Percentiles rank a stretch among this genome's conserved stretches.
Conservation (phyloP, 2,797 vertebrate species). For the Gorsachius magnificus region DNA sequence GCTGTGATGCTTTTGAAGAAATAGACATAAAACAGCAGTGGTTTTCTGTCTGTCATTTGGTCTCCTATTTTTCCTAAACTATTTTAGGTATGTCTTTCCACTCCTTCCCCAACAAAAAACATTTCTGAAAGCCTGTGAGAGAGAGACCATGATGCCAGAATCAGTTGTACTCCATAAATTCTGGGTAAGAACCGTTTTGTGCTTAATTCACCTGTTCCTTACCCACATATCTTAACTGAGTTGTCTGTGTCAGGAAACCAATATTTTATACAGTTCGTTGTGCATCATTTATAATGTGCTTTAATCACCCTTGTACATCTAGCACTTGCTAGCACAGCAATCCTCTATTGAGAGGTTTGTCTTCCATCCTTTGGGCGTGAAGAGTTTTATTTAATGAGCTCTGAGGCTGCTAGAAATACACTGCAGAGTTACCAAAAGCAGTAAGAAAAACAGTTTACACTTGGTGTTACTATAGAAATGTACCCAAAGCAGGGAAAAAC, state of each 20-base stretch:
- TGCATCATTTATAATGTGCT: not conserved
- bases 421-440: not conserved
- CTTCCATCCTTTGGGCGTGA: not conserved
- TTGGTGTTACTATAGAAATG: not conserved
- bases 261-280: not conserved
- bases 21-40: not conserved
- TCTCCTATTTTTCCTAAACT: not conserved
- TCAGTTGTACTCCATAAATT: not conserved
- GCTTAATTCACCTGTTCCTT: not conserved
- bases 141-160: not conserved
- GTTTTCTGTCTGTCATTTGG: not conserved
- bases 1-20: not conserved
- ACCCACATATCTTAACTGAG: not conserved
- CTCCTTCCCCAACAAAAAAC: not conserved
- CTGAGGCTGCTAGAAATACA: not conserved
- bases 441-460: not conserved
- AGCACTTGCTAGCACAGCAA: not conserved
- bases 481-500: not conserved
- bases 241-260: conserved; percentile 19
- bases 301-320: not conserved
- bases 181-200: not conserved
- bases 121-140: not conserved
- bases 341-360: not conserved
- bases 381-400: not conserved
- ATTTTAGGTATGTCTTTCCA: not conserved